Evolutionary conservation across 2,888 invertebrate genomes (phyloP), one percentile per base, ranked within the genome.

Genomic region (Eremobia ochroleuca): DNA sequence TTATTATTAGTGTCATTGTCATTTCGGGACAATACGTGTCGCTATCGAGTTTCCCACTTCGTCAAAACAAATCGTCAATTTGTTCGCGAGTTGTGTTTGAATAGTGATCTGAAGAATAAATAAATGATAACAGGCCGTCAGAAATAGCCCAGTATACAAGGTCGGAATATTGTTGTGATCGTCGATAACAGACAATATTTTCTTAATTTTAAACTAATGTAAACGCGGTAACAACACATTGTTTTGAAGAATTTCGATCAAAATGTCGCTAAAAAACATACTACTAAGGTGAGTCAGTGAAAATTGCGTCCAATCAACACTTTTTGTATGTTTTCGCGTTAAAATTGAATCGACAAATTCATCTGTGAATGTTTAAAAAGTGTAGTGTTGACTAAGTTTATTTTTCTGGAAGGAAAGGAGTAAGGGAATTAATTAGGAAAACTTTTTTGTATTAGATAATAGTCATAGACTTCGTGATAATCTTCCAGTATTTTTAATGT

Each of bases 221-320:
- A 68, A 81, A 70, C 58, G 31, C 65, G 25, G 55, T 43, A 55
- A 52, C 25, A 67, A 34, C 52, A 43, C 55, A 67, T 73, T 75
- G 37, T 77, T 85, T 71, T 74, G 40, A 70, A 68, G 37, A 71
- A 79, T 69, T 66, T 31, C 2, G 21, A 65, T 43, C 34, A 89
- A 83, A 73, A 93, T 93, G 93, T 91, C 90, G 64, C 74, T 92
- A 4, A 91, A 88, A 89, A 92, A 81, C 46, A 69, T 89, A 71
- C 66, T 92, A n/a, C 13, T 89, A 52, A 87, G 91, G 89, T 92
- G 87, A 86, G 88, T 74, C 70, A 67, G 62, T 82, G 34, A 34
- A 59, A 58, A 52, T 28, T 67, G 15, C n/a, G 9, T 18, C 11
- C 4, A 55, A 34, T 31, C 6, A 31, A 25, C 1, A 28, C 4